Conservation (phyloP, 2,113 vertebrate species). For the Oncorhynchus clarkii region DNA sequence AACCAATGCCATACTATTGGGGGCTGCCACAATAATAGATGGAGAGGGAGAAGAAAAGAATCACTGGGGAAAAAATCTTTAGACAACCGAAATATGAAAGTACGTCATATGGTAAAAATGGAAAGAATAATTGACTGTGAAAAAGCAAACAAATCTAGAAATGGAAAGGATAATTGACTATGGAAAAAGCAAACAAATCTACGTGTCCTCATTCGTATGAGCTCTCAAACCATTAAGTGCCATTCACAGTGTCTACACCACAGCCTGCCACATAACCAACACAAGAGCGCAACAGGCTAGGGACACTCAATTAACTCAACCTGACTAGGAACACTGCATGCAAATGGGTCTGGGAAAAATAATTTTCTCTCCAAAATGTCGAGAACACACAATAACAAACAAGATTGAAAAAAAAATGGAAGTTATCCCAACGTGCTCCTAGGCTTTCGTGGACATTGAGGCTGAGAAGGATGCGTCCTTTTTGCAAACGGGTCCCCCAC, state of each 20-base stretch:
- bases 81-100: too few relatives aligned
- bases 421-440: conserved; percentile 40
- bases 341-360: conserved; percentile 38
- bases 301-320: conserved; percentile 1
- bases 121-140: too few relatives aligned
- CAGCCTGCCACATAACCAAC: background rate
- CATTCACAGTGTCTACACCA: background rate
- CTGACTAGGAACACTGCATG: conserved; percentile 40
- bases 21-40: too few relatives aligned
- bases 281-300: background rate
- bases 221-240: background rate
- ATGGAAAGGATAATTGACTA: too few relatives aligned
- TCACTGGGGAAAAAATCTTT: too few relatives aligned
- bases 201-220: background rate
- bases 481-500: background rate
- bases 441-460: background rate
- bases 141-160: background rate
- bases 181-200: background rate
- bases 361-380: conserved; percentile 52
- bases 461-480: background rate
- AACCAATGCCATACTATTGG: too few relatives aligned
- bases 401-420: conserved; percentile 59
- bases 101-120: too few relatives aligned
- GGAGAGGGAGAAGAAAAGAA: too few relatives aligned
- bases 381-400: conserved; percentile 60